These are phyloP conservation scores for Chymomyza caudatula DNA, from an alignment of 2,888 invertebrate species.

Conservation along the genomic window DNA sequence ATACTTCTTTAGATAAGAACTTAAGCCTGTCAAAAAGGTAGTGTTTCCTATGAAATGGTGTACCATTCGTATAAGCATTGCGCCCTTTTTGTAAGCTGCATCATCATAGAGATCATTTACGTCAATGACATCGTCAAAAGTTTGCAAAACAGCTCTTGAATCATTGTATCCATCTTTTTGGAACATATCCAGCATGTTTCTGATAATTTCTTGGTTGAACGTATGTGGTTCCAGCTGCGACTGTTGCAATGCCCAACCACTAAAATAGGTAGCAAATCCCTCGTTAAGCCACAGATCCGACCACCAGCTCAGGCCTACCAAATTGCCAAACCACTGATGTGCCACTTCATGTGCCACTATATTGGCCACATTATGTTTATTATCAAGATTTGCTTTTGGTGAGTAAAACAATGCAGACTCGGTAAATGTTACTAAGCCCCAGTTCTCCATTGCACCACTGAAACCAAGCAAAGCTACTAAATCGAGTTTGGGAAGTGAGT, in stretches of 20 bases:
- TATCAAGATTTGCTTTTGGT: neutral
- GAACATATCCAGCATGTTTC: conserved; percentile 80
- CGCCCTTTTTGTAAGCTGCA: conserved; percentile 89
- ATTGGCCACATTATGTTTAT: neutral
- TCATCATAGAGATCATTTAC: conserved; percentile 89
- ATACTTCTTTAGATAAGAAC: conserved; percentile 82
- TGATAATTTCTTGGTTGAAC: neutral
- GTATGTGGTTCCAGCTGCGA: neutral
- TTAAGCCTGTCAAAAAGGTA: conserved; percentile 82
- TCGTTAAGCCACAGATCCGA: conserved; percentile 87
- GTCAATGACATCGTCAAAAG: conserved; percentile 84
- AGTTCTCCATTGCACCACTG: neutral
- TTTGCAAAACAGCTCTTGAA: conserved; percentile 87
- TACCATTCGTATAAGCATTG: conserved; percentile 92
- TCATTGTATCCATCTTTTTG: conserved; percentile 83
- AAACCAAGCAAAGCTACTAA: neutral
- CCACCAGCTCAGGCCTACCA: conserved; percentile 89
- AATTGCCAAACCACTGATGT: conserved; percentile 87
- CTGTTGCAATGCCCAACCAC: conserved; percentile 76
- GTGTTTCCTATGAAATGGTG: conserved; percentile 87
- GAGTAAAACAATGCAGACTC: neutral
- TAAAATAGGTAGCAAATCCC: conserved; percentile 84
- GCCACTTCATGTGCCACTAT: conserved; percentile 83
- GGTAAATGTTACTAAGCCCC: neutral
- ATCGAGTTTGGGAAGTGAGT: neutral